Base-by-base conservation (phyloP, 2,888 invertebrate species). In the Eurois occulta region DNA sequence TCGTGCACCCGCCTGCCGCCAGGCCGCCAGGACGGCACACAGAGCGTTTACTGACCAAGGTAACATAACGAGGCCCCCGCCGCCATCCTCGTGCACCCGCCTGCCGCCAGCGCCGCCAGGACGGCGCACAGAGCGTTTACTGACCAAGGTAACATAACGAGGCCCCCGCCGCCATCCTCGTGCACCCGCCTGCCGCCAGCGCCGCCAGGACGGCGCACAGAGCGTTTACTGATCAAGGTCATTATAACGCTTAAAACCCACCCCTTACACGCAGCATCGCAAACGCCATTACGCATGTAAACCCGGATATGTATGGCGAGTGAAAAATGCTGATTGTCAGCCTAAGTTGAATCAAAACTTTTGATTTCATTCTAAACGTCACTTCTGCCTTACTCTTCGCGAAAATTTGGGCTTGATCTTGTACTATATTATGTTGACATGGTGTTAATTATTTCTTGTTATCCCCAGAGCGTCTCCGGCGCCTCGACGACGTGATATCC, bases 401-500 rank as follows among this genome's bases (percentile, higher is more conserved):
- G 16, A 58, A 28, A 16, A 28, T 7, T 11, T 41, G 41, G 8
- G 0, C 28, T 58, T 24, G 13, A 38, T 24, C 5, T 38, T 35
- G 10, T 62, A 4, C 5, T 38, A n/a, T 24, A 5, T 7, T 13
- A 38, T 64, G 24, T 28, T 58, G 18, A 7, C 60, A 32, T 18
- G 7, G 21, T 21, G 35, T 1, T 35, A 21, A 62, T 21, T 13
- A 18, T 41, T n/a, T n/a, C 1, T 0, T 28, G 8, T 65, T 1
- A 41, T 41, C 18, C 10, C 0, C 90, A 95, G 97, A 96, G 78
- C 95, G 95, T 0, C 94, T 96, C 2, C 94, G 95, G 0, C 95
- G 96, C 0, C 91, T 96, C 43, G 96, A 97, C 92, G 93, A 86
- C 28, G 92, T 93, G 73, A 94, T 97, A 6, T 66, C 87, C 0